phyloP scores from a whole-genome alignment of 2,888 invertebrate species.

The Spatulosminthurus flaviceps region DNA sequence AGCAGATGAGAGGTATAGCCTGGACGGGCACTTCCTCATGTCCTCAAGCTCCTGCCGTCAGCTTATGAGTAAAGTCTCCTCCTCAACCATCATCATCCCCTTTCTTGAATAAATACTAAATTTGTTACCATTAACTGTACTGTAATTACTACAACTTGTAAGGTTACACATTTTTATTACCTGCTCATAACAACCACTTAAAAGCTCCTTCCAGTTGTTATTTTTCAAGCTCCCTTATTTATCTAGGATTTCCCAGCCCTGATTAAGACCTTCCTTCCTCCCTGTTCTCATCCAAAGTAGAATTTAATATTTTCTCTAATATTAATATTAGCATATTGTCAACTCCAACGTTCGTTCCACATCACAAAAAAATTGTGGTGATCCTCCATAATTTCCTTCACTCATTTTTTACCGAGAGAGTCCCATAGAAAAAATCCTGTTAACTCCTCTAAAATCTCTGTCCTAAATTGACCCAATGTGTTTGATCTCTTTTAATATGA shows the following conservation, averaged over 20 bases:
- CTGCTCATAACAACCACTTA: neutral
- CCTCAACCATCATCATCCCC: conserved; percentile 16
- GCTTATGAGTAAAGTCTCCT: neutral
- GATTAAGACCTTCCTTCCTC: neutral
- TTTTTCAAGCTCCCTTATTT: neutral
- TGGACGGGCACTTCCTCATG: neutral
- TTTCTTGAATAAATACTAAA: conserved; percentile 9
- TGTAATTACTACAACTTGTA: conserved; percentile 1
- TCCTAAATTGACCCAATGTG: too few relatives aligned
- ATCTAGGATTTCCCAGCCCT: neutral
- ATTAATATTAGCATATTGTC: too few relatives aligned
- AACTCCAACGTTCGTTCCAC: too few relatives aligned
- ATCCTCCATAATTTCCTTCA: too few relatives aligned
- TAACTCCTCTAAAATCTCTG: too few relatives aligned
- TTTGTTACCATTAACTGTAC: conserved; percentile 12
- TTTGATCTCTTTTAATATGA: too few relatives aligned
- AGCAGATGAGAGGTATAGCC: too few relatives aligned
- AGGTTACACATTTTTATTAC: neutral
- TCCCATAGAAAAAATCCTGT: too few relatives aligned
- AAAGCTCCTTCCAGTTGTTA: neutral
- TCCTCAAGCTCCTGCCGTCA: neutral
- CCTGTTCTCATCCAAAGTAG: too few relatives aligned
- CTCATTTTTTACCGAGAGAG: too few relatives aligned
- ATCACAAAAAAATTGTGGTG: too few relatives aligned
- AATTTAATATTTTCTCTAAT: too few relatives aligned